A percentile compares a stretch with the other conserved stretches of the same genome.
phyloP scores from a whole-genome alignment of 2,888 invertebrate genomes.

The Andrena praecox region DNA sequence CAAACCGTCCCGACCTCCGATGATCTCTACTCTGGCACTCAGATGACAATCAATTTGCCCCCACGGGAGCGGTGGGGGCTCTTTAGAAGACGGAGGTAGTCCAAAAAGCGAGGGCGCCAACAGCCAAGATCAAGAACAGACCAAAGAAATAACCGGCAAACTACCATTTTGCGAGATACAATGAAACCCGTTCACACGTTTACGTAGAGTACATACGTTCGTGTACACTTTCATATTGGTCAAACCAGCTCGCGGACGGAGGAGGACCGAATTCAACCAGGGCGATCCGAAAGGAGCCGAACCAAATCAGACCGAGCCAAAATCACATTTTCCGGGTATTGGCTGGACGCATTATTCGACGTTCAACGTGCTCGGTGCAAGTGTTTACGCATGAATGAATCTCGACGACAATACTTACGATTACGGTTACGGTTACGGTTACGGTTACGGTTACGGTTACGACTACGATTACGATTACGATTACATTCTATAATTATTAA shows the following conservation, averaged over 20 bases:
- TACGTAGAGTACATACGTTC: not conserved
- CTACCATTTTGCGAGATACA: constrained; percentile 91
- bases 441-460: constrained; percentile 1
- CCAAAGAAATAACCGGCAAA: constrained; percentile 88
- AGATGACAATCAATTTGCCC: constrained; percentile 94
- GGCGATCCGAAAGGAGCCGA: not conserved
- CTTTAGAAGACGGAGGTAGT: constrained; percentile 88
- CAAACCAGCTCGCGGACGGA: not conserved
- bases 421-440: constrained; percentile 39
- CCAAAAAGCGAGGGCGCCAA: constrained; percentile 88
- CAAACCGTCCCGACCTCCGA: constrained; percentile 95
- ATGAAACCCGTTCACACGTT: constrained; percentile 85
- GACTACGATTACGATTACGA: constrained; percentile 4
- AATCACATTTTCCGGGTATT: not conserved
- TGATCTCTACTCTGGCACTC: constrained; percentile 95
- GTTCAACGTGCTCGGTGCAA: constrained; percentile 8
- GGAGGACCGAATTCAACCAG: not conserved
- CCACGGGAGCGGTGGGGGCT: constrained; percentile 87
- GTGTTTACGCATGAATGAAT: constrained; percentile 46
- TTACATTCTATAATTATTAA: not conserved
- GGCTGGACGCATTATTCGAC: not conserved
- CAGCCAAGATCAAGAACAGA: constrained; percentile 87
- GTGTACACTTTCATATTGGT: not conserved
- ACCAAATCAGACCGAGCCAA: not conserved
- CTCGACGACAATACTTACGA: constrained; percentile 67